These are phyloP conservation scores for Charadrius vociferus DNA, from an alignment of 2,113 vertebrate species.

Conservation along the genomic window DNA sequence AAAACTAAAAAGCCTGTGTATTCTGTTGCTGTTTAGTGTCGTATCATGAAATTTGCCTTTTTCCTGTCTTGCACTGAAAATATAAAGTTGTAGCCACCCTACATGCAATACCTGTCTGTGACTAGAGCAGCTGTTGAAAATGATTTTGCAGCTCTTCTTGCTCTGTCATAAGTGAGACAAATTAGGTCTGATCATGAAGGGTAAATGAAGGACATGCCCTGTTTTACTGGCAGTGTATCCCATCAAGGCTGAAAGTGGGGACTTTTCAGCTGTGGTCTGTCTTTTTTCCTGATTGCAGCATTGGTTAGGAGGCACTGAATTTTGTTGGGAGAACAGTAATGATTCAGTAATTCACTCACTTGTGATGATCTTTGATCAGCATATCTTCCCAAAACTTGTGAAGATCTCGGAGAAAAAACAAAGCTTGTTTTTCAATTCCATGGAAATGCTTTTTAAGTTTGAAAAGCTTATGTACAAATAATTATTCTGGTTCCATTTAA, in stretches of 20 bases:
- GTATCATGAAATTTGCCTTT: neutral
- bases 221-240: neutral
- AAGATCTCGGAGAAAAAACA: neutral
- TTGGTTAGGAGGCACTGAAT: neutral
- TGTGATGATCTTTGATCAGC: neutral
- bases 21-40: neutral
- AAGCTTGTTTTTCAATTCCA: neutral
- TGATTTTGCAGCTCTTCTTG: neutral
- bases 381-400: neutral
- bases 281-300: neutral
- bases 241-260: neutral
- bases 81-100: neutral
- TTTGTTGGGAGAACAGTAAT: neutral
- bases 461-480: neutral
- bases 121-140: neutral
- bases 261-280: neutral
- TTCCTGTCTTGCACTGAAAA: neutral
- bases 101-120: neutral
- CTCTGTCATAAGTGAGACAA: neutral
- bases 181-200: neutral
- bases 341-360: neutral
- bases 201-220: neutral
- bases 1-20: rapidly evolving
- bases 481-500: neutral
- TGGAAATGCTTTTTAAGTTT: neutral